Base-by-base conservation (phyloP, 2,888 invertebrate species). In the Aphodius sticticus region DNA sequence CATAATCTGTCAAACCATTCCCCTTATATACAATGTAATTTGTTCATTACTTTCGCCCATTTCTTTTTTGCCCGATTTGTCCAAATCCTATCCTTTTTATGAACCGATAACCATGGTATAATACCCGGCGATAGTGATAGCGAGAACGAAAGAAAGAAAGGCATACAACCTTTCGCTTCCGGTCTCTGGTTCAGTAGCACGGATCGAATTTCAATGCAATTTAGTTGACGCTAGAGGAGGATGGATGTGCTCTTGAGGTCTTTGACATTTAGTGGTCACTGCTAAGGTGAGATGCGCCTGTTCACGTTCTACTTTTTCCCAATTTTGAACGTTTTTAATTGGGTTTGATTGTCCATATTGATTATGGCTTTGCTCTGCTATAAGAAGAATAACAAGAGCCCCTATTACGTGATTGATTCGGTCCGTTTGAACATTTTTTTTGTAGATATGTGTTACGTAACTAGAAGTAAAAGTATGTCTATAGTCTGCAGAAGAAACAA, bases 21-120 rank as follows among this genome's bases (percentile, higher is more conserved):
- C 9, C 53, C 74, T 74, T 74, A 74, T 74, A 74, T 74, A 74
- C 36, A 74, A 74, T 37, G 74, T 74, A 53, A 53, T 53, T 53
- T 53, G 53, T 53, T 53, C 26, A 35, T 70, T 74, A 74, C 74
- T 74, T 74, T 74, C 74, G 74, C 74, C 37, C 37, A 26, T n/a
- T n/a, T 74, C 37, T 74, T 74, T 74, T 74, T 74, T 74, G 36
- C 36, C 26, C 35, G 37, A 36, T 74, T 36, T 36, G 74, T 35
- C 74, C 74, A 74, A 53, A 53, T 53, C 53, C 53, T 7, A 53
- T 53, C 74, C 37, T 74, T 74, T 74, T 74, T 74, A 35, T 74
- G 35, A 36, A 35, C 36, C 74, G 36, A 37, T 74, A 37, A 74
- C n/a, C 74, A 36, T 37, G 74, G 74, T 74, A 53, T 53, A 53